Evolutionary conservation across 2,113 vertebrate genomes (phyloP).

Genomic region (Serinus canaria): DNA sequence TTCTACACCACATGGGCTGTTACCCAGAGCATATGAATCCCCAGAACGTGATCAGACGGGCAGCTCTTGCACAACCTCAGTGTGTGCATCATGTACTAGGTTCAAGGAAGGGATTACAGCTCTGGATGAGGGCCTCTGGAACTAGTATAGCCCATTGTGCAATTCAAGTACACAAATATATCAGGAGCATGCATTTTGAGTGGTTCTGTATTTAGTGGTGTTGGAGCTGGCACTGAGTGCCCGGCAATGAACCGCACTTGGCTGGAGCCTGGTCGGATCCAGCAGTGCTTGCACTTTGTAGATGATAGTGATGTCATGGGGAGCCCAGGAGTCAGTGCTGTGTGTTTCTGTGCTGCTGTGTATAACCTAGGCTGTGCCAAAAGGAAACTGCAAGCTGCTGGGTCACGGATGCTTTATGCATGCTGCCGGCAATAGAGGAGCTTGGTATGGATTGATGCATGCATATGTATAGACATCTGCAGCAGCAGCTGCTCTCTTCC

Average conservation of each 20-base stretch:
- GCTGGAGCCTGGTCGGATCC: not conserved
- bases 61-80: not conserved
- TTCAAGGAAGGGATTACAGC: not conserved
- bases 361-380: not conserved
- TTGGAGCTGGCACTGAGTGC: not conserved
- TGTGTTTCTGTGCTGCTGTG: not conserved
- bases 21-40: not conserved
- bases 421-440: not conserved
- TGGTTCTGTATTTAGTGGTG: not conserved
- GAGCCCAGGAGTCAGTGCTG: not conserved
- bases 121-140: not conserved
- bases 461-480: not conserved
- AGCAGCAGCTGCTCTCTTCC: not conserved
- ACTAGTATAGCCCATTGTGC: not conserved
- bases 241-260: not conserved
- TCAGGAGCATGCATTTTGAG: not conserved
- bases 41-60: not conserved
- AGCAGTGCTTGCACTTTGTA: not conserved
- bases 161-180: not conserved
- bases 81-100: rapidly evolving
- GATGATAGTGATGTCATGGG: not conserved
- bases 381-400: not conserved
- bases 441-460: not conserved
- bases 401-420: not conserved
- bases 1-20: not conserved